phyloP scores from a whole-genome alignment of 2,797 vertebrate species.

The Myotis daubentonii region DNA sequence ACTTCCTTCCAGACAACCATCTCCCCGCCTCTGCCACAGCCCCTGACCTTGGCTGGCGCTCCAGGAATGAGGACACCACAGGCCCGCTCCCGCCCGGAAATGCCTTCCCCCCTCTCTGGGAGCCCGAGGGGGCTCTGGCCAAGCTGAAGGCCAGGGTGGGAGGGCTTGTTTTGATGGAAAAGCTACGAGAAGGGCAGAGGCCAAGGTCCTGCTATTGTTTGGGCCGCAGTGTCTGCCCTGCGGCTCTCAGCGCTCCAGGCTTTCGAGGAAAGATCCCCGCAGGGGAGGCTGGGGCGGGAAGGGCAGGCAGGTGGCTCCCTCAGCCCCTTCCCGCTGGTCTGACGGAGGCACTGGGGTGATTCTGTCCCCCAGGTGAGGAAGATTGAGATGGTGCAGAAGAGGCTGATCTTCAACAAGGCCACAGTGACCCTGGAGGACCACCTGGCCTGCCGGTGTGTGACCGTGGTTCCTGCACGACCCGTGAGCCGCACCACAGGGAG shows the following conservation, averaged over 20 bases:
- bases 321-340: rapidly evolving
- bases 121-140: neutral
- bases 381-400: constrained; percentile 90
- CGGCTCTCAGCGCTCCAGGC: constrained; percentile 67
- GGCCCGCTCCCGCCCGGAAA: constrained; percentile 78
- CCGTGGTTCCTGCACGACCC: constrained; percentile 55
- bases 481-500: constrained; percentile 74
- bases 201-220: constrained; percentile 83
- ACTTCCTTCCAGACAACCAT: constrained; percentile 83
- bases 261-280: constrained; percentile 85
- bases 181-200: constrained; percentile 81
- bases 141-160: constrained; percentile 43
- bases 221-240: constrained; percentile 73
- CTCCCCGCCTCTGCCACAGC: constrained; percentile 34
- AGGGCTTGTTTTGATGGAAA: constrained; percentile 87
- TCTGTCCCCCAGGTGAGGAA: constrained; percentile 90
- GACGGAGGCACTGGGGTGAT: neutral
- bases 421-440: constrained; percentile 95
- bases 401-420: constrained; percentile 88
- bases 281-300: neutral
- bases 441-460: constrained; percentile 91
- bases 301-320: neutral
- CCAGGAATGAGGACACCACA: constrained; percentile 59
- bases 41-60: constrained; percentile 73
- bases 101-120: constrained; percentile 82